Conservation (phyloP, 2,888 invertebrate genomes). For the Eupithecia tripunctaria region DNA sequence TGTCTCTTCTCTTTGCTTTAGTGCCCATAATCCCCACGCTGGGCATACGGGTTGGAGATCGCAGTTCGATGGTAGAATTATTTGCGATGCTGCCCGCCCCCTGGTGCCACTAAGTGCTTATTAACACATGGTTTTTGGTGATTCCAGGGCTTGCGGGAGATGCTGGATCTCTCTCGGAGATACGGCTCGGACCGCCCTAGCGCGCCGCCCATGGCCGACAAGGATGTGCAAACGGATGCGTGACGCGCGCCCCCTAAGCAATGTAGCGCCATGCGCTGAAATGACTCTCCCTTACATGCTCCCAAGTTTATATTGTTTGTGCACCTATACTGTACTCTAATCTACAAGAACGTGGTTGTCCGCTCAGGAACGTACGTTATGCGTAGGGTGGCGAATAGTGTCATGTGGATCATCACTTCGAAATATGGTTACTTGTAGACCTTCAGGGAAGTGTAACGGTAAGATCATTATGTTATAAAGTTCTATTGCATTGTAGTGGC, state of each 20-base stretch:
- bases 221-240: constrained; percentile 90
- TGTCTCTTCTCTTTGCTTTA: no score
- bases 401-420: not conserved
- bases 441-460: not conserved
- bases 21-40: no score
- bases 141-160: constrained; percentile 90
- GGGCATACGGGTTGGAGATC: no score
- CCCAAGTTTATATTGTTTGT: constrained; percentile 21
- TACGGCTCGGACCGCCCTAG: constrained; percentile 85
- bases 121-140: not conserved
- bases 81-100: no score
- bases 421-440: not conserved
- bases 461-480: not conserved
- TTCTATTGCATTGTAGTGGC: not conserved
- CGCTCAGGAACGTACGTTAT: not conserved
- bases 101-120: not conserved
- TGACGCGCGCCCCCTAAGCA: constrained; percentile 66
- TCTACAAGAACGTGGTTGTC: not conserved
- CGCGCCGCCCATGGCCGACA: constrained; percentile 87
- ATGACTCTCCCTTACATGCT: constrained; percentile 41
- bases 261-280: constrained; percentile 6
- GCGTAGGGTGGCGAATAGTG: not conserved
- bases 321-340: constrained; percentile 1
- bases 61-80: no score
- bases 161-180: constrained; percentile 91